Percentiles rank a stretch among this genome's conserved stretches.
These are phyloP conservation scores for Bradypus variegatus DNA, from an alignment of 2,797 vertebrate species.

Conservation along the genomic window DNA sequence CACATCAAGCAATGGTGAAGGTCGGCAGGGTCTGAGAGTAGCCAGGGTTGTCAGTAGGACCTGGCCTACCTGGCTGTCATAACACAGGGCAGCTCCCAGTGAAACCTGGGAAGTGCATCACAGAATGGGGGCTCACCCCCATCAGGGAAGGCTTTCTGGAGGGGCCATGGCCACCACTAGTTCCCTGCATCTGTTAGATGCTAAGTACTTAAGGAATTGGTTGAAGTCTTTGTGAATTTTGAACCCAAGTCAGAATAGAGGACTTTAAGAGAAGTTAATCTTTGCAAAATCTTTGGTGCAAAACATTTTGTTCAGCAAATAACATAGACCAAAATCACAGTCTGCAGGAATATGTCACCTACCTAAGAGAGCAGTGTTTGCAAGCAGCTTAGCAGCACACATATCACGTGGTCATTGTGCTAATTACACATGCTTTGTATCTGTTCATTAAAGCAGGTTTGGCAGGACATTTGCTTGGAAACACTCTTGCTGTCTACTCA, in stretches of 20 bases:
- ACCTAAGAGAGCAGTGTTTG: neutral
- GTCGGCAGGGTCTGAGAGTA: neutral
- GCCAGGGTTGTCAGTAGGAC: neutral
- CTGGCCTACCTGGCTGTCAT: neutral
- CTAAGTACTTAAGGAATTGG: neutral
- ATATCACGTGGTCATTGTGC: neutral
- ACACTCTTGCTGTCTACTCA: slow-evolving; percentile 22
- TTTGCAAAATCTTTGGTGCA: neutral
- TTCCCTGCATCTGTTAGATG: neutral
- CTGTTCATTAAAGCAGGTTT: slow-evolving; percentile 51
- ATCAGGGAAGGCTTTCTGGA: slow-evolving; percentile 4
- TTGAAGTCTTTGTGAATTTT: neutral
- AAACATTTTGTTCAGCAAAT: neutral
- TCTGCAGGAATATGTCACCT: neutral
- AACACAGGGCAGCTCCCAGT: neutral
- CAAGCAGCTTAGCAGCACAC: neutral
- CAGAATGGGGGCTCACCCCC: neutral
- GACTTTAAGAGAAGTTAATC: neutral
- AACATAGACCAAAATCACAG: neutral
- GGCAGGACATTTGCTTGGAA: slow-evolving; percentile 54
- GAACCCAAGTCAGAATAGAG: neutral
- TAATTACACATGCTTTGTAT: slow-evolving; percentile 34
- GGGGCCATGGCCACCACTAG: neutral
- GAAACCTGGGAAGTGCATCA: neutral
- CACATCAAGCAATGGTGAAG: neutral